These are phyloP conservation scores for Cyrtonyx montezumae DNA, from an alignment of 2,113 vertebrate genomes.

Conservation along the genomic window DNA sequence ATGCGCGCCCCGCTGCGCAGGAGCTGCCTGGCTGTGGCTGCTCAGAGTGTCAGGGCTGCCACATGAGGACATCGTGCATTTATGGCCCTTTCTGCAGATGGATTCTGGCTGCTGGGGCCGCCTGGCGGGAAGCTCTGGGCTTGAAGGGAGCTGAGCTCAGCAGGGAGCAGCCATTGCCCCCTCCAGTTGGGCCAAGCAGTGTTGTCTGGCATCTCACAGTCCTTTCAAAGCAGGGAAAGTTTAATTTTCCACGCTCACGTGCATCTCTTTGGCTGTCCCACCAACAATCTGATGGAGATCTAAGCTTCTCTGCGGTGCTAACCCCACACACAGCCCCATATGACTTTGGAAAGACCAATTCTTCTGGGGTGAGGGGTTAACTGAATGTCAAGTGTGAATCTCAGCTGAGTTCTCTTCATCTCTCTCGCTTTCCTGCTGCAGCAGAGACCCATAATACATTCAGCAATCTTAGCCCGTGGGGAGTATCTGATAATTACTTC, in stretches of 20 bases:
- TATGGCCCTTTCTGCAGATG: neutral
- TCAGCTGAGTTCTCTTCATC: slow-evolving; percentile 23
- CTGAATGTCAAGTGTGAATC: slow-evolving; percentile 16
- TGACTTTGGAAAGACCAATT: neutral
- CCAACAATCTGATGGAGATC: neutral
- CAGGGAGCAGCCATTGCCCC: neutral
- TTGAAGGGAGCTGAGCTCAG: rapidly evolving
- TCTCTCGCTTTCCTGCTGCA: neutral
- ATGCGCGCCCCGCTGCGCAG: rapidly evolving
- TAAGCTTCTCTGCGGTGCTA: neutral
- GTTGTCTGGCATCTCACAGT: rapidly evolving
- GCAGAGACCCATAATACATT: slow-evolving; percentile 56
- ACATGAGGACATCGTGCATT: neutral
- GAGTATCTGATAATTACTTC: slow-evolving; percentile 74
- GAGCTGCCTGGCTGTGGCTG: neutral
- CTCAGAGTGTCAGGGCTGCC: neutral
- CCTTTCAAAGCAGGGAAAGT: neutral
- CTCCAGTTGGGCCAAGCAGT: neutral
- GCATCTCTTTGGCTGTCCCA: neutral
- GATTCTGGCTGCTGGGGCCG: neutral
- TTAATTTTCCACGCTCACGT: neutral
- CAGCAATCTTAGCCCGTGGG: slow-evolving; percentile 62
- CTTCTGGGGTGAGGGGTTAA: neutral
- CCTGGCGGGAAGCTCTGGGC: rapidly evolving
- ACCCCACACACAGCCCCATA: rapidly evolving